Conservation (phyloP, 2,888 invertebrate species). For the Iselma pallidipennis region DNA sequence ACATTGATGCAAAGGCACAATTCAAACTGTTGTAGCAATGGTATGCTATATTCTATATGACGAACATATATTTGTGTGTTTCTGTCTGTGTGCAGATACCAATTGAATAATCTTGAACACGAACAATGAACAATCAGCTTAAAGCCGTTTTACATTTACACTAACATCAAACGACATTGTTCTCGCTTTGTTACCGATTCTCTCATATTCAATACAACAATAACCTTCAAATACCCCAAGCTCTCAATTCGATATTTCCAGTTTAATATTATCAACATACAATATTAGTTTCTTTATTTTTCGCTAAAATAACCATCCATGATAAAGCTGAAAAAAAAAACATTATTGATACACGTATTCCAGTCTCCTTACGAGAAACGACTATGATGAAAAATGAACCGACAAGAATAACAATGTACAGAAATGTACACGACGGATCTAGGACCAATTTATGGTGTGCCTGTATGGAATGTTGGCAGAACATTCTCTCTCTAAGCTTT, state of each 20-base stretch:
- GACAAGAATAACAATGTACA: neutral
- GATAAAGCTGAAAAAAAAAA: no score
- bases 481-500: neutral
- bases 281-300: no score
- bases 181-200: conserved; percentile 12
- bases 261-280: no score
- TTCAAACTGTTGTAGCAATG: neutral
- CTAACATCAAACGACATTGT: conserved; percentile 18
- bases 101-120: conserved; percentile 31
- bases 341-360: no score
- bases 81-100: conserved; percentile 18
- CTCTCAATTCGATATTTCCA: neutral
- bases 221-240: no score
- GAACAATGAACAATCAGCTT: conserved; percentile 34
- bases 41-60: no score
- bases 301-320: no score
- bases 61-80: no score
- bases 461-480: neutral
- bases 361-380: neutral
- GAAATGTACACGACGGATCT: no score
- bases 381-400: neutral
- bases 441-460: neutral
- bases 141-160: conserved; percentile 26
- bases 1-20: neutral
- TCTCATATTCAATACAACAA: neutral